A percentile compares a stretch with the other conserved stretches of the same genome.
Conservation (phyloP, 2,113 vertebrate species). For the Tachysurus fulvidraco region DNA sequence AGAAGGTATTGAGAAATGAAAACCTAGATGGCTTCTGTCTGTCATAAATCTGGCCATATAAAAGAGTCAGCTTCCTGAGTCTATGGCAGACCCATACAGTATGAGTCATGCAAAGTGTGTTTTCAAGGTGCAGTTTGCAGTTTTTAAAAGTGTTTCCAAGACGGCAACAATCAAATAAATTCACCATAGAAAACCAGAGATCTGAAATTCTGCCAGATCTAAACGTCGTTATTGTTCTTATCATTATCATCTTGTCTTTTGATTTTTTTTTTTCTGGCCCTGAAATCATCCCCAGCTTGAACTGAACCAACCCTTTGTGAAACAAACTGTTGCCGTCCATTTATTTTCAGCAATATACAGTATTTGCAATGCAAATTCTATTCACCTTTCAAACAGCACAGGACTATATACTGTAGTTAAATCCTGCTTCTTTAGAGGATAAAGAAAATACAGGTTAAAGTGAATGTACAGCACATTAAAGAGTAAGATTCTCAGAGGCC, state of each 20-base stretch:
- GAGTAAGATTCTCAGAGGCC: not conserved
- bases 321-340: not conserved
- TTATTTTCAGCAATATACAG: not conserved
- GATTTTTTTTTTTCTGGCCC: not conserved
- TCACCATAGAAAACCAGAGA: not conserved
- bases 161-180: not conserved
- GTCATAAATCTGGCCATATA: not conserved
- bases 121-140: not conserved
- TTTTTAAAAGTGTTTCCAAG: not conserved
- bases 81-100: not conserved
- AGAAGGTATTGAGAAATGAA: conserved; percentile 3
- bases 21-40: not conserved
- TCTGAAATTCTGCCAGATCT: not conserved
- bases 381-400: not conserved
- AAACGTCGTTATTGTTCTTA: not conserved
- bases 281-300: not conserved
- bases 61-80: not conserved
- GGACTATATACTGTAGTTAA: not conserved
- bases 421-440: not conserved
- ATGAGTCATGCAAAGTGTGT: not conserved
- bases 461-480: too few relatives aligned
- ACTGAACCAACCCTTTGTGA: not conserved
- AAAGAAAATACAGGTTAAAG: not conserved
- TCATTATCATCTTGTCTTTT: not conserved
- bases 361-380: not conserved